Evolutionary conservation across 92 coral and sea anemone species (phyloP), one percentile per base, ranked within the genome.

Genomic region (Hydrozoanthus gracilis): DNA sequence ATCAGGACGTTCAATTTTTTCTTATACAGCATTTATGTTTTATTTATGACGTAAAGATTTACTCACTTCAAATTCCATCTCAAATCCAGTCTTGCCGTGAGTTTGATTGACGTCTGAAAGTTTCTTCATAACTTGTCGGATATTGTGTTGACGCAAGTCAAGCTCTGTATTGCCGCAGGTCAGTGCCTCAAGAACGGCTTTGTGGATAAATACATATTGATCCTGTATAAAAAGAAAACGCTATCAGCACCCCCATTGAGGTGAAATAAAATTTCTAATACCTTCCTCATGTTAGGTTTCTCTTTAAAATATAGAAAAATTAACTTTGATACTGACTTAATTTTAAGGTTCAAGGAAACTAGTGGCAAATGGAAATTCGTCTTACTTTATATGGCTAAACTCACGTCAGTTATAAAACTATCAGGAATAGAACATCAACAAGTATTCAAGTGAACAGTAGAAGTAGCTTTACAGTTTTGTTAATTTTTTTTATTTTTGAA

Each of bases 31-130:
- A 68, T 35, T 17, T 68, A 35, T n/a, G 13, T n/a, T n/a, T n/a
- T n/a, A n/a, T n/a, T n/a, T n/a, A n/a, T 39, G 13, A 9, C 3
- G 4, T 5, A 2, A 8, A 16, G 8, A 44, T 1, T 7, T 12
- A 44, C 83, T 60, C 83, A 79, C 83, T 44, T 79, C 83, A 45
- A 79, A 79, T 20, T 79, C 83, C 83, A 79, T 17, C 20, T 79
- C 82, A 10, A 52, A 77, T 2, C 82, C 82, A 56, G 66, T 77
- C 82, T 77, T 77, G 27, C 82, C 83, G 18, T 77, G 68, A 15
- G 62, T 77, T 18, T 77, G 64, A 51, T 77, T 54, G 16, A 77
- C 14, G 16, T 52, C 47, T 61, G 55, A 14, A 4, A 79, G 84
- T 79, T 79, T 79, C 51, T 61, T 62, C 73, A 79, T 79, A 46